Evolutionary conservation across 2,888 invertebrate species (phyloP), one percentile per base, ranked within the genome.

Genomic region (Cosmia pyralina): DNA sequence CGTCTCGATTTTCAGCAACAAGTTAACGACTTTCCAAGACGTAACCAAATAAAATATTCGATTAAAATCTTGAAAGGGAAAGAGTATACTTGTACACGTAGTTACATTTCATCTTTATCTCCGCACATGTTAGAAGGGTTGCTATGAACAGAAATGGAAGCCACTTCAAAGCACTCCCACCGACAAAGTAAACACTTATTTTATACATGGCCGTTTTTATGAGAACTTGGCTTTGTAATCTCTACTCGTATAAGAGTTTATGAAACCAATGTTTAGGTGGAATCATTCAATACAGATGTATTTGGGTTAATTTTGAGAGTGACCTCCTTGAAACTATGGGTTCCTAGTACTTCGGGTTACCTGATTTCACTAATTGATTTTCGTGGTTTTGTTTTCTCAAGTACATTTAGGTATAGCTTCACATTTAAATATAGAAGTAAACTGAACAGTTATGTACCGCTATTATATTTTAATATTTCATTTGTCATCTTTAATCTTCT

Each of bases 171-270:
- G 88, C 83, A 82, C 83, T 85, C 88, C 87, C 90, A 89, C 90
- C 92, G 90, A 92, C 92, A 93, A 92, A 94, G 94, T 92, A 93
- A 94, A 94, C 93, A 93, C 92, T 93, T 92, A 90, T 93, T 93
- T 92, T 92, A 87, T 92, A 92, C 91, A 90, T 90, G 88, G 85
- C 88, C 83, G 89, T 92, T 92, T 92, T 93, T 93, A 92, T 90
- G 91, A 90, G 93, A 93, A 92, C 87, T 85, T 87, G 69, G 84
- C 89, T 93, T 92, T 93, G 92, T 93, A 92, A 91, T 86, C 80
- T 87, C 67, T 69, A n/a, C n/a, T n/a, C n/a, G n/a, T n/a, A 52
- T 67, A 60, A 64, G 67, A 79, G 59, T 75, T 77, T 75, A 81
- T 78, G 44, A 73, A 72, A 79, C 64, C 58, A 52, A 69, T 75